Base-by-base conservation (phyloP, 2,797 vertebrate genomes). In the Monodelphis domestica region DNA sequence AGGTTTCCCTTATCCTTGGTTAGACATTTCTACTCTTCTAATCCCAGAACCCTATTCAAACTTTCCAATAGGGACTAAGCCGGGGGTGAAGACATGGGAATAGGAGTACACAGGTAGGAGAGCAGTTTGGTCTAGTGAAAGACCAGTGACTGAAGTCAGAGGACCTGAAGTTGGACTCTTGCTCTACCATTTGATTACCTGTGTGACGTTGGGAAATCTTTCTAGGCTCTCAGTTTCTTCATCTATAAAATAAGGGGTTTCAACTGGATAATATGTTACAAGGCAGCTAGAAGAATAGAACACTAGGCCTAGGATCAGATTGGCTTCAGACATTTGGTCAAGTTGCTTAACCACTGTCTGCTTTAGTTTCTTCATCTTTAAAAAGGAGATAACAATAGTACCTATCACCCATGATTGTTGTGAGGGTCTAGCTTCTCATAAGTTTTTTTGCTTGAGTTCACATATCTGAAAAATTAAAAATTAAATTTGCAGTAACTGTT, bases 401-500 rank as follows among this genome's bases (percentile, higher is more conserved):
- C 24, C 63, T 70, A n/a, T 17, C 63, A 21, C n/a, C 63, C 6
- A 38, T 15, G 21, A 15, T n/a, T 2, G 59, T 38, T 7, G 1
- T 63, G 56, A 63, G 63, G 4, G 21, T 70, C 15, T 95, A 78
- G 45, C 54, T 70, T 52, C 90, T 33, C 53, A 87, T 54, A 0
- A 90, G 90, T 89, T 52, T 91, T 24, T 53, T 53, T 93, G 33
- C 53, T 59, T 87, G 57, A n/a, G 90, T 94, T 93, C 63, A n/a
- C 95, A 94, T 89, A 78, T 17, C 28, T 93, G 63, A 45, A 38
- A 54, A 93, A 87, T 91, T 88, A 28, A 33, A 10, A 88, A 51
- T 93, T 4, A 5, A 38, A 52, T 53, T 93, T 91, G 15, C 63
- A n/a, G n/a, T 89, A 89, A 89, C 21, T 12, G 30, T 59, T 38